These are phyloP conservation scores for Lycodopsis pacificus DNA, from an alignment of 2,797 vertebrate genomes.

Conservation along the genomic window DNA sequence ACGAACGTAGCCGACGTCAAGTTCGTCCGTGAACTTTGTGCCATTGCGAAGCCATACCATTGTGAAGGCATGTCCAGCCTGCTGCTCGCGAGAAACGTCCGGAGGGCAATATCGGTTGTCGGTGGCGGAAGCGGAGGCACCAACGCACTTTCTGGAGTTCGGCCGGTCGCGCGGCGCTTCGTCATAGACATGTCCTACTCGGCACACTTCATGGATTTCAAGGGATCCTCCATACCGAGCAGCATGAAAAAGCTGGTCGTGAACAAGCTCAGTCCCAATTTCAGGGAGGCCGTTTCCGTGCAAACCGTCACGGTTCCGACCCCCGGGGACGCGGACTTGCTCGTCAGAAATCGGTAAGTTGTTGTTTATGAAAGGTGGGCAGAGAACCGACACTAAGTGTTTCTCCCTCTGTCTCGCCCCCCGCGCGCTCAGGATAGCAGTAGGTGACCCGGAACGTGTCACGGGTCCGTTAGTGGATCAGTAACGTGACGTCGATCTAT, in stretches of 20 bases:
- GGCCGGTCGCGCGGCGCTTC: slow-evolving; percentile 73
- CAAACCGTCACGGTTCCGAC: slow-evolving; percentile 87
- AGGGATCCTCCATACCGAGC: slow-evolving; percentile 90
- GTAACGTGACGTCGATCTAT: slow-evolving; percentile 14
- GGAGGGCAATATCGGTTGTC: slow-evolving; percentile 47
- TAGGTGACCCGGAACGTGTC: slow-evolving; percentile 30
- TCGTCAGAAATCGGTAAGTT: slow-evolving; percentile 95
- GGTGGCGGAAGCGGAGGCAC: slow-evolving; percentile 51
- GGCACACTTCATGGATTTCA: slow-evolving; percentile 94
- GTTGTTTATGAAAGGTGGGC: slow-evolving; percentile 31
- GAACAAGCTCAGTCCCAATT: slow-evolving; percentile 89
- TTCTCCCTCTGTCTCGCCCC: background rate
- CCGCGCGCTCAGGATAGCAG: slow-evolving; percentile 9
- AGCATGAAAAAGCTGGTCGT: slow-evolving; percentile 92
- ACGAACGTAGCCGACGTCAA: slow-evolving; percentile 16
- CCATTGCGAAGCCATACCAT: slow-evolving; percentile 70
- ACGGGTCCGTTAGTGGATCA: slow-evolving; percentile 23
- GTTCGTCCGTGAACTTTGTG: slow-evolving; percentile 79
- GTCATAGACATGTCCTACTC: slow-evolving; percentile 94
- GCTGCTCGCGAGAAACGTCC: slow-evolving; percentile 26
- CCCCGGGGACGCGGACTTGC: slow-evolving; percentile 91
- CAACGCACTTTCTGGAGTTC: slow-evolving; percentile 70
- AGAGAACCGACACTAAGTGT: background rate
- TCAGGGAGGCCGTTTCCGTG: slow-evolving; percentile 88
- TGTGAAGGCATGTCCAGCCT: slow-evolving; percentile 69